These are phyloP conservation scores for Staurois parvus DNA, from an alignment of 2,797 vertebrate species.

Conservation along the genomic window DNA sequence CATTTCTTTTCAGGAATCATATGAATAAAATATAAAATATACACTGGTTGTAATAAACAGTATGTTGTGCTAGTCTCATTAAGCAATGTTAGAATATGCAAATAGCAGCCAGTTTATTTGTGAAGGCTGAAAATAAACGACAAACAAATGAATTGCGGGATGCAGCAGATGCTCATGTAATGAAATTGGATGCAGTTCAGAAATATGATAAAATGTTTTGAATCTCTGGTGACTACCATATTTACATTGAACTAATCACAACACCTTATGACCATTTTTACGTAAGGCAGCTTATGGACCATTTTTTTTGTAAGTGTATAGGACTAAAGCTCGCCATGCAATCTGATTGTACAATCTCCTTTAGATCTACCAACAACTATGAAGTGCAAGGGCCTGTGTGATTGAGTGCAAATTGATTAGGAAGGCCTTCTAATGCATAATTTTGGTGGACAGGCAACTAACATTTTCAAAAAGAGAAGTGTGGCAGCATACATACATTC, in stretches of 20 bases:
- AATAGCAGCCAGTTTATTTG: slow-evolving; percentile 16
- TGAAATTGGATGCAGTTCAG: slow-evolving; percentile 12
- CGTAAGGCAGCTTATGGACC: not conserved
- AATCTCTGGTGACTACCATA: not conserved
- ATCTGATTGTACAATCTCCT: too few relatives aligned
- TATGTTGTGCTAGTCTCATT: not conserved
- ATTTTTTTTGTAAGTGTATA: not conserved
- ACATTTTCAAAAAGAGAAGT: too few relatives aligned
- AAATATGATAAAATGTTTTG: not conserved
- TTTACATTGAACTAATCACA: not conserved
- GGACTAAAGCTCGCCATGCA: too few relatives aligned
- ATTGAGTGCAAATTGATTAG: too few relatives aligned
- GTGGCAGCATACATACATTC: too few relatives aligned
- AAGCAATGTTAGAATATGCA: not conserved
- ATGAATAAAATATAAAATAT: not conserved
- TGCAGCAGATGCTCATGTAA: not conserved
- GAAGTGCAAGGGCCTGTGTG: too few relatives aligned
- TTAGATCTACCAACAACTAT: too few relatives aligned
- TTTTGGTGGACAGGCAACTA: too few relatives aligned
- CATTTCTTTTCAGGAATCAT: not conserved
- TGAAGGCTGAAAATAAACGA: not conserved
- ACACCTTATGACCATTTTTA: not conserved
- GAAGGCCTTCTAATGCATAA: too few relatives aligned
- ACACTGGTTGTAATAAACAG: not conserved
- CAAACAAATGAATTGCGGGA: not conserved